Evolutionary conservation across 2,797 vertebrate genomes (phyloP).

Genomic region (Ispidina lecontei): DNA sequence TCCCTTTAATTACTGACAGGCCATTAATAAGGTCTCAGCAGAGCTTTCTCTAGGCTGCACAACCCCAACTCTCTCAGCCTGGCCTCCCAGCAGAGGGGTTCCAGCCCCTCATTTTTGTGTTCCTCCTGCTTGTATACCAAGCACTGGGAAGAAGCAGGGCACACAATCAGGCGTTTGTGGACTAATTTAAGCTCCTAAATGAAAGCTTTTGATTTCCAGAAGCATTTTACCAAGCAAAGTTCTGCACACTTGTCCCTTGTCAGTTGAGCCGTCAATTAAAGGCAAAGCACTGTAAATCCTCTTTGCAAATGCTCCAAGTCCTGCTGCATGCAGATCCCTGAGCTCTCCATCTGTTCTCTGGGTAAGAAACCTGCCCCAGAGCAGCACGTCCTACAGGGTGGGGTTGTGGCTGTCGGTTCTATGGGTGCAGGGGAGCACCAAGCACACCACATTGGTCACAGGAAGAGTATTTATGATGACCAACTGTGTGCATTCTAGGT

Average conservation of each 20-base stretch:
- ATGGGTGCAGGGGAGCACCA: accelerated
- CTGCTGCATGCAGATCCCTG: neutral
- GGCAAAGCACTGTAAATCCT: neutral
- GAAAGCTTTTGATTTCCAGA: neutral
- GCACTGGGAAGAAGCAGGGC: neutral
- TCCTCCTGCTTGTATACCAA: neutral
- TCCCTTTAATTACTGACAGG: neutral
- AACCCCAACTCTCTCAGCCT: neutral
- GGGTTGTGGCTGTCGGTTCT: accelerated
- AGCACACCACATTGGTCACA: neutral
- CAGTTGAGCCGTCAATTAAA: neutral
- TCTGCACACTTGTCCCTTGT: neutral
- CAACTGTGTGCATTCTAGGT: accelerated
- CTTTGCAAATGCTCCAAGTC: neutral
- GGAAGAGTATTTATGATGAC: too few relatives aligned
- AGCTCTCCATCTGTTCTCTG: neutral
- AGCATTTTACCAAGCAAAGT: neutral
- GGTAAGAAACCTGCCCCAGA: accelerated
- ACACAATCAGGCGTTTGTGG: neutral
- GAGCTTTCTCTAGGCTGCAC: neutral
- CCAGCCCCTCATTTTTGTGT: neutral
- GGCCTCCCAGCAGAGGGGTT: neutral
- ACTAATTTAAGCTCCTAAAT: neutral
- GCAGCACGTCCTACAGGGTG: accelerated
- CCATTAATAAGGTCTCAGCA: neutral